Evolutionary conservation across 2,888 invertebrate species (phyloP), one percentile per base, ranked within the genome.

Genomic region (Liposcelis brunnea): DNA sequence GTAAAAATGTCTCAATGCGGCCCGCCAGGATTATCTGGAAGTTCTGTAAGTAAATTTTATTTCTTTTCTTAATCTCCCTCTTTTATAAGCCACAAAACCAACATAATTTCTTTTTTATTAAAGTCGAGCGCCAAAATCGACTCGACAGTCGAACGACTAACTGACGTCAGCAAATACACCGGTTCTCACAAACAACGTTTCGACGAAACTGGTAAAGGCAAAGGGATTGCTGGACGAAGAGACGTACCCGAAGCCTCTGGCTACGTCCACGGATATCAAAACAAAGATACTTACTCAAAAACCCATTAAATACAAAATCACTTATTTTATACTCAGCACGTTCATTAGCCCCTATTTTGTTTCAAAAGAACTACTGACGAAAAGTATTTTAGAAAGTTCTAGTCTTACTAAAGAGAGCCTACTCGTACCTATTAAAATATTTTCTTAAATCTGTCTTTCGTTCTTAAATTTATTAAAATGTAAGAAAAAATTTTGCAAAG

Each of bases 101-200:
- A n/a, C n/a, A 6, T 26, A 26, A 26, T 26, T 26, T 6, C 26
- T 26, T 26, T 26, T 15, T 35, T 35, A 7, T 15, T 35, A 4
- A 35, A 44, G 44, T 35, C 19, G 8, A 36, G 16, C 21, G 14
- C 44, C 6, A 64, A 60, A 50, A 57, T 60, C 2, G 59, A 62
- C 2, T 63, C 62, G n/a, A 61, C 68, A 1, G 79, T 82, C 2
- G 82, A 81, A 53, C 71, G 89, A 49, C 62, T 89, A 52, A 89
- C 89, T 1, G 87, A 89, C 59, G 74, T 81, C n/a, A 77, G 75
- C 55, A 86, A 84, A 59, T 89, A 86, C 62, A 89, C 89, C 0
- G 89, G 89, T 43, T 82, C 85, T 4, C 85, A 85, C 61, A 84
- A 77, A 60, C 82, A 86, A 55, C 75, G 89, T 18, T 89, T 87